Conservation (phyloP, 1,140 invertebrate species). For the Carcinoscorpius rotundicauda region DNA sequence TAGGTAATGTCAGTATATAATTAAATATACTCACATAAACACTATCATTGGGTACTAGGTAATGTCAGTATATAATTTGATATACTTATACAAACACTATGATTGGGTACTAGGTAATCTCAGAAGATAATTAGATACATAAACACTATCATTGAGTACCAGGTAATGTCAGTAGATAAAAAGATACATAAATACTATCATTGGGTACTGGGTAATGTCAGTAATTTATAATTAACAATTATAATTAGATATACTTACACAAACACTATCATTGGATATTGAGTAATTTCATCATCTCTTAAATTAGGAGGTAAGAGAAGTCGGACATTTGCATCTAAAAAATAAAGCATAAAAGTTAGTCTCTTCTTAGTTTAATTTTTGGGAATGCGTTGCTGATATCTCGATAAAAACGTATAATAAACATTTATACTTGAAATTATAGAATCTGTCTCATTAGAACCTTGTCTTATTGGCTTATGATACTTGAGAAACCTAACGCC, state of each 20-base stretch:
- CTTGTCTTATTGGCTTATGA: too few species aligned
- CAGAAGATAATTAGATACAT: constrained; percentile 36
- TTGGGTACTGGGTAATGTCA: too few species aligned
- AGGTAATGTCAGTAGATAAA: constrained; percentile 66
- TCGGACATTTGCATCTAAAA: constrained; percentile 49
- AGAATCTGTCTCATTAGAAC: too few species aligned
- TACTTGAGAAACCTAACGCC: too few species aligned
- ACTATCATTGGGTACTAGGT: constrained; percentile 2
- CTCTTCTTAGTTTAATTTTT: too few species aligned
- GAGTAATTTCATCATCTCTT: constrained; percentile 75
- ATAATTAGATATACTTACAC: constrained; percentile 37
- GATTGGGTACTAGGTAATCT: too few species aligned
- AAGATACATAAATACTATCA: constrained; percentile 46
- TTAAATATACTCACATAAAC: constrained; percentile 39
- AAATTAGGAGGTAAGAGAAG: constrained; percentile 68
- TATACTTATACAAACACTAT: too few species aligned
- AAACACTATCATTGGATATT: constrained; percentile 21
- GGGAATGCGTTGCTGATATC: too few species aligned
- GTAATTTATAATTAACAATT: too few species aligned
- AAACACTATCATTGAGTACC: constrained; percentile 21
- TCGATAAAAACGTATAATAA: too few species aligned
- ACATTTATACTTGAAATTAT: too few species aligned
- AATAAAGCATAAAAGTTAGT: constrained; percentile 1
- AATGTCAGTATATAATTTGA: constrained; percentile 48
- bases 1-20: too few species aligned